Conservation (phyloP, 2,797 vertebrate genomes). For the Morelia viridis region DNA sequence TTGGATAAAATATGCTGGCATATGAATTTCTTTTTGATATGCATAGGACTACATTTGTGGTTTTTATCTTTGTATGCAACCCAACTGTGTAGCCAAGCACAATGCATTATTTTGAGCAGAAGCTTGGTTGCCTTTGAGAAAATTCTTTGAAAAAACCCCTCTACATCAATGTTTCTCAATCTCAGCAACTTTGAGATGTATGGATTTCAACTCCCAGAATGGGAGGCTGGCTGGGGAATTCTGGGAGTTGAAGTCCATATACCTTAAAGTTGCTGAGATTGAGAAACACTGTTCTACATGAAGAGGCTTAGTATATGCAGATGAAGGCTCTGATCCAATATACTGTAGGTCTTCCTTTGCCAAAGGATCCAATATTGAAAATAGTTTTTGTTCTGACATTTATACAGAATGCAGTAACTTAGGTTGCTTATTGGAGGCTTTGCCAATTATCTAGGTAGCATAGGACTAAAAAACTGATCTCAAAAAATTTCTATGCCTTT, state of each 20-base stretch:
- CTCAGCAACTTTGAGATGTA: background rate
- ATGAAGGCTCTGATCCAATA: background rate
- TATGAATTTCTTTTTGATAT: rapidly evolving
- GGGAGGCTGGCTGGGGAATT: background rate
- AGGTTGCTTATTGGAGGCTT: background rate
- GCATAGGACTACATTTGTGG: background rate
- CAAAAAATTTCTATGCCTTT: background rate
- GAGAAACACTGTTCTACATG: background rate
- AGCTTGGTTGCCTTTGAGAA: background rate
- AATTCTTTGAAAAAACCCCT: rapidly evolving
- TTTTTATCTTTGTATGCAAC: slow-evolving; percentile 1
- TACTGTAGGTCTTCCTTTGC: background rate
- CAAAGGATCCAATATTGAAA: background rate
- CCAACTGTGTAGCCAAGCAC: rapidly evolving
- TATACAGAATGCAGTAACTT: background rate
- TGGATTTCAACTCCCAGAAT: background rate
- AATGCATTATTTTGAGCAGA: background rate
- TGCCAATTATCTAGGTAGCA: background rate
- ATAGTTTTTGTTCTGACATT: background rate
- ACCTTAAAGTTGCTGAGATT: background rate
- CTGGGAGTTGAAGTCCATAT: background rate
- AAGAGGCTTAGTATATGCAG: background rate
- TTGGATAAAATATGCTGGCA: rapidly evolving
- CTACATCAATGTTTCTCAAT: background rate
- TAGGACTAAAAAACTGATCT: background rate